Evolutionary conservation across 2,888 invertebrate species (phyloP), one percentile per base, ranked within the genome.

Genomic region (Caenorhabditis macrosperma): DNA sequence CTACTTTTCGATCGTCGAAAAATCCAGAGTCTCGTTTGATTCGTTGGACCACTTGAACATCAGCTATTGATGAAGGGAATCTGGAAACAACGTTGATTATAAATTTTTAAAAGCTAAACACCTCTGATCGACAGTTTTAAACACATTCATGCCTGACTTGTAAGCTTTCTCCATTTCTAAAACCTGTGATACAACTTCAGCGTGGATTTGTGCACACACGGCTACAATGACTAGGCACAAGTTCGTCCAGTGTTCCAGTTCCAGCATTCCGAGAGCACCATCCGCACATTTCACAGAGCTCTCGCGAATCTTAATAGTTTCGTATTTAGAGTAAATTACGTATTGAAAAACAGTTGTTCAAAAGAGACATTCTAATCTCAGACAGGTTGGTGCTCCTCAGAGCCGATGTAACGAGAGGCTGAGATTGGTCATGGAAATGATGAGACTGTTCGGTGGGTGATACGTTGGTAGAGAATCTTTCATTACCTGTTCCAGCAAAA

Each of bases 191-290:
- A 78, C 35, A 4, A 72, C 57, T 12, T 69, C 64, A 7, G 41
- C 33, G 59, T 72, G 67, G 17, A 82, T 26, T 30, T 84, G 74
- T 1, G 71, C 71, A 57, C 82, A 84, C 7, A 82, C 38, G 4
- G 78, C 80, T 2, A 84, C 66, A 20, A 82, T 55, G 3, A 84
- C 75, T 1, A 80, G 46, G 1, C 35, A 59, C 1, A 80, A 35
- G 30, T 80, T 61, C 2, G 38, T 54, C 81, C 76, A 81, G 28
- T 76, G 76, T 0, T 54, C 76, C n/a, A 81, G 7, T 44, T 72
- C 81, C 38, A 81, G 46, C 38, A 66, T 22, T 35, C 81, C 81
- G 26, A 81, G 17, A 1, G 63, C 54, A 4, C 10, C 12, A 2
- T 72, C 20, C 9, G 81, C 76, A 20, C 57, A 54, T 30, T 72